Conservation (phyloP, 2,888 invertebrate genomes). For the Plebejus anna region DNA sequence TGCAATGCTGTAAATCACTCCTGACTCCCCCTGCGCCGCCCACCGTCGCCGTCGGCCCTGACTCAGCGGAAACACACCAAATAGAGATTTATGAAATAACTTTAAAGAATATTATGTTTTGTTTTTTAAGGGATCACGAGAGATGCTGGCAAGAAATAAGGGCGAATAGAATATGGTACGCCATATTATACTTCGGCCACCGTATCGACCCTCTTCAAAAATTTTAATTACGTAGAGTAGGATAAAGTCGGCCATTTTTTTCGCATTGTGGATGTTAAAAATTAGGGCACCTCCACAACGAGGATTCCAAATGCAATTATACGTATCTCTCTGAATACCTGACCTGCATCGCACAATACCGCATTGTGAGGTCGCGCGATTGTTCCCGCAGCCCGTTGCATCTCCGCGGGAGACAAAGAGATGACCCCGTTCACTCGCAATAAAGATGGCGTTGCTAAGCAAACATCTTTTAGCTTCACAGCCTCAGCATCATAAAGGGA, state of each 20-base stretch:
- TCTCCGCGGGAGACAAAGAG: background rate
- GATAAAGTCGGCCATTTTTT: background rate
- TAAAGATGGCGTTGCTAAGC: background rate
- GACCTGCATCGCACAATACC: slow-evolving; percentile 10
- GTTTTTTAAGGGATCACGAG: background rate
- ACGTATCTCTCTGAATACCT: background rate
- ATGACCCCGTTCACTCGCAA: slow-evolving; percentile 1
- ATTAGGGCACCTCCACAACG: background rate
- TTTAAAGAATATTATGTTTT: background rate
- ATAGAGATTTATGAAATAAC: slow-evolving; percentile 4
- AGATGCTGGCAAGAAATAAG: too few species aligned
- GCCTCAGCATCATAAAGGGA: background rate
- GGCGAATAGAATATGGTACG: too few species aligned
- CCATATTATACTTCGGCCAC: background rate
- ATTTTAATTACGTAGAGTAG: background rate
- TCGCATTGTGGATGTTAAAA: background rate
- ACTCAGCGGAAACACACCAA: slow-evolving; percentile 1
- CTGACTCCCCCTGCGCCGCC: background rate
- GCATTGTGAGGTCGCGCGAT: slow-evolving; percentile 1
- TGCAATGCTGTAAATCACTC: slow-evolving; percentile 21
- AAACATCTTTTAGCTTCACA: background rate
- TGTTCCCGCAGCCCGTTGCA: background rate
- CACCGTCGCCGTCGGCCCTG: background rate
- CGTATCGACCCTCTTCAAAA: background rate
- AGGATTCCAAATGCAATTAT: background rate